These are phyloP conservation scores for Isichthys henryi DNA, from an alignment of 2,113 vertebrate species.

Conservation along the genomic window DNA sequence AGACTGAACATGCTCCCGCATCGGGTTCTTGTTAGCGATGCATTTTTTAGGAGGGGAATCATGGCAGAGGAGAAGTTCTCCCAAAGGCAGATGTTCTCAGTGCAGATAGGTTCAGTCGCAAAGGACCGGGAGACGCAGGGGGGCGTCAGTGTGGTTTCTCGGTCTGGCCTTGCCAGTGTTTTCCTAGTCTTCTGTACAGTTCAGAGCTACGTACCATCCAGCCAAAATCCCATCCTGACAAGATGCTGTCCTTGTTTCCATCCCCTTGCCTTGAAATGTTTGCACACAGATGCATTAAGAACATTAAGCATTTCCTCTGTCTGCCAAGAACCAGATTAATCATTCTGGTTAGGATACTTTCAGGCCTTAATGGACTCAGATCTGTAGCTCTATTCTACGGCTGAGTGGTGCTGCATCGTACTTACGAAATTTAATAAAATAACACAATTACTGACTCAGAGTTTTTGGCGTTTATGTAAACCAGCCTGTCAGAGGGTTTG, in stretches of 20 bases:
- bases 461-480: neutral
- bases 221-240: neutral
- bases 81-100: slow-evolving; percentile 10
- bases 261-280: neutral
- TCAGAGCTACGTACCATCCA: neutral
- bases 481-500: neutral
- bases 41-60: slow-evolving; percentile 10
- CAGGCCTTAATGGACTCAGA: neutral
- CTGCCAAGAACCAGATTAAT: neutral
- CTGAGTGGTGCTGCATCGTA: neutral
- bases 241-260: neutral
- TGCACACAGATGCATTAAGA: neutral
- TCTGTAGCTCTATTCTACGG: neutral
- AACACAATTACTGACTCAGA: neutral
- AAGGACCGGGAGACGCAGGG: no score
- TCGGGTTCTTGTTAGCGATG: neutral
- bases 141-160: neutral
- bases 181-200: neutral
- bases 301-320: neutral
- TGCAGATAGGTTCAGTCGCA: neutral
- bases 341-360: neutral
- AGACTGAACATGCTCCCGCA: neutral
- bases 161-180: neutral
- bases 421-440: neutral
- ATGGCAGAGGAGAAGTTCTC: neutral